Conservation (phyloP, 2,113 vertebrate genomes). For the Daphoenositta chrysoptera region DNA sequence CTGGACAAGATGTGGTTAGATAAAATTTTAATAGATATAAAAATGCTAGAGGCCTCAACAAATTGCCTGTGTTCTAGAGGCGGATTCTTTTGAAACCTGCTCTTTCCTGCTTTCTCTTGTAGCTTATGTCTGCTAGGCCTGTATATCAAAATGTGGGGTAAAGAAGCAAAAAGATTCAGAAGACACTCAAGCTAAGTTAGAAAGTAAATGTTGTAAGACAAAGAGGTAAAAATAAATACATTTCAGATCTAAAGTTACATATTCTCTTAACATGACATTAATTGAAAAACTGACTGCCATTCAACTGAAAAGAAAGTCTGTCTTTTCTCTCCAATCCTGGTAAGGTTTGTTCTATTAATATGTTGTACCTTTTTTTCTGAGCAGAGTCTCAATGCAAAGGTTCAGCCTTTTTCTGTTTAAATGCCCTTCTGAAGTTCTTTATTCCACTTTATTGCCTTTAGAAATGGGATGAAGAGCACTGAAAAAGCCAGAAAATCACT, state of each 20-base stretch:
- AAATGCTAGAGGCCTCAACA: not conserved
- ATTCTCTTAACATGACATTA: not conserved
- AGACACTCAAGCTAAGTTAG: not conserved
- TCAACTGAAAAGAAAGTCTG: not conserved
- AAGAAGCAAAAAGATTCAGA: not conserved
- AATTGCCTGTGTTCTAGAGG: not conserved
- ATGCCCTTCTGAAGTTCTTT: not conserved
- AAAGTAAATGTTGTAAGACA: not conserved
- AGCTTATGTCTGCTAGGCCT: not conserved
- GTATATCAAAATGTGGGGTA: not conserved
- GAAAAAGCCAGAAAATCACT: not conserved
- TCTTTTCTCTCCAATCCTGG: not conserved
- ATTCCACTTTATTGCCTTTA: not conserved
- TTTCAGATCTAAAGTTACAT: not conserved
- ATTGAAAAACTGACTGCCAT: slow-evolving; percentile 1
- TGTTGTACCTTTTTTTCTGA: not conserved
- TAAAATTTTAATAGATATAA: not conserved
- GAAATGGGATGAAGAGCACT: not conserved
- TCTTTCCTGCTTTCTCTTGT: not conserved
- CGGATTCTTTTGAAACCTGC: not conserved
- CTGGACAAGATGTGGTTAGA: not conserved
- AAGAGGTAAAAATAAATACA: slow-evolving; percentile 7
- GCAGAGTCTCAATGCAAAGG: not conserved
- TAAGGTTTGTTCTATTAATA: not conserved
- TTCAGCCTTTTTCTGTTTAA: not conserved